A percentile compares a stretch with the other conserved stretches of the same genome.
Conservation (phyloP, 2,113 vertebrate species). For the Toxotes chatareus region DNA sequence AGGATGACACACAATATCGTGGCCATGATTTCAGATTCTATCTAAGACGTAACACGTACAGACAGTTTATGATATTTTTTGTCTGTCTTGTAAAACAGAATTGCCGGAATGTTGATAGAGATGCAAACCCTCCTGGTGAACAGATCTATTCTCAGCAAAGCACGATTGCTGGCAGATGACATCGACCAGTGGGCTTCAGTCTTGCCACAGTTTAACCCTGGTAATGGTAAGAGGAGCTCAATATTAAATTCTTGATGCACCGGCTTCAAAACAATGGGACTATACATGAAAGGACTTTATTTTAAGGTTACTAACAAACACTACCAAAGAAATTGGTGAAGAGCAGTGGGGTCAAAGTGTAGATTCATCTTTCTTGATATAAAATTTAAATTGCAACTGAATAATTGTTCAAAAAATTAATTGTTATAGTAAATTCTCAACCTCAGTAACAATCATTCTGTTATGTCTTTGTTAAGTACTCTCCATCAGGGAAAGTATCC, state of each 20-base stretch:
- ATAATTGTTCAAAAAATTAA: constrained; percentile 48
- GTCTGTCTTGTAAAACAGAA: constrained; percentile 55
- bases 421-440: constrained; percentile 40
- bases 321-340: background rate
- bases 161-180: constrained; percentile 69
- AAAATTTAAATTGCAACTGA: constrained; percentile 24
- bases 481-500: constrained; percentile 78
- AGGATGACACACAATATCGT: background rate
- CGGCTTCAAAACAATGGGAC: background rate
- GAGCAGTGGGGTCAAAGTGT: constrained; percentile 1
- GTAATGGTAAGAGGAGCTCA: constrained; percentile 58
- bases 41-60: background rate
- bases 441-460: constrained; percentile 56
- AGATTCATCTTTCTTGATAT: background rate
- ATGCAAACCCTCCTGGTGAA: constrained; percentile 77
- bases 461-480: constrained; percentile 67
- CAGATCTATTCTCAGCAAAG: constrained; percentile 63
- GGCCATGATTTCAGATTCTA: background rate
- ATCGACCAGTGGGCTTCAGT: constrained; percentile 69
- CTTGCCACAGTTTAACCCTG: constrained; percentile 52
- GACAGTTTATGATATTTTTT: background rate
- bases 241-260: background rate
- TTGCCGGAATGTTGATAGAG: constrained; percentile 78
- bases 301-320: background rate
- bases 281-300: background rate